Conservation (phyloP, 1,140 invertebrate species). For the Stenopsyche tienmushanensis region DNA sequence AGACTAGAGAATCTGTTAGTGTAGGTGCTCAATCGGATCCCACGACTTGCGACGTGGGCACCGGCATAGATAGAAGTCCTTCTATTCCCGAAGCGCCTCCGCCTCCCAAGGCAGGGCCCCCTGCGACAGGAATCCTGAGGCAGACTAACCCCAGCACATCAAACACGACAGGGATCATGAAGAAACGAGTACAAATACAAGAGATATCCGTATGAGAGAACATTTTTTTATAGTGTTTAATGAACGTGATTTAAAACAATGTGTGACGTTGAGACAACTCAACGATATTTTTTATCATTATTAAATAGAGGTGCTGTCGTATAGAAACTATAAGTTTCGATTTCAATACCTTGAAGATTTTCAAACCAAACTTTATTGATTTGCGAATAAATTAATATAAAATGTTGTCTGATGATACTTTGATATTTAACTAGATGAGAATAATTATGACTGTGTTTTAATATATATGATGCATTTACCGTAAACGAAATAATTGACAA, state of each 20-base stretch:
- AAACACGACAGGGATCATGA: constrained; percentile 65
- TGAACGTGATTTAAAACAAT: background rate
- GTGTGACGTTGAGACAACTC: background rate
- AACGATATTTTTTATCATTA: constrained; percentile 15
- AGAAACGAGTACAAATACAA: constrained; percentile 84
- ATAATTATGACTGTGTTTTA: constrained; percentile 21
- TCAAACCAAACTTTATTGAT: background rate
- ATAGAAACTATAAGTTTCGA: background rate
- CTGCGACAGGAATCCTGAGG: constrained; percentile 62
- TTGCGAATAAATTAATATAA: background rate
- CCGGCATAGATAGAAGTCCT: constrained; percentile 56
- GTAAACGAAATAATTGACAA: no score
- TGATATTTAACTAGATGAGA: constrained; percentile 17
- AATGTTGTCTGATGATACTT: constrained; percentile 24
- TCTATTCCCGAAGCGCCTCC: constrained; percentile 69
- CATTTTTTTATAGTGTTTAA: constrained; percentile 32
- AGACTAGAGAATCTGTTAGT: constrained; percentile 56
- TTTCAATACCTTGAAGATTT: no score
- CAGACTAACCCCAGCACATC: constrained; percentile 54
- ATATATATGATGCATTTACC: background rate
- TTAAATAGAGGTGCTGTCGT: constrained; percentile 26
- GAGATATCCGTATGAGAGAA: constrained; percentile 78
- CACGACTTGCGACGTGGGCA: constrained; percentile 48
- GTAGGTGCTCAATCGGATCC: constrained; percentile 49
- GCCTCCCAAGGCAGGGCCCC: constrained; percentile 60